Evolutionary conservation across 2,797 vertebrate genomes (phyloP).

Genomic region (Melopsittacus undulatus): DNA sequence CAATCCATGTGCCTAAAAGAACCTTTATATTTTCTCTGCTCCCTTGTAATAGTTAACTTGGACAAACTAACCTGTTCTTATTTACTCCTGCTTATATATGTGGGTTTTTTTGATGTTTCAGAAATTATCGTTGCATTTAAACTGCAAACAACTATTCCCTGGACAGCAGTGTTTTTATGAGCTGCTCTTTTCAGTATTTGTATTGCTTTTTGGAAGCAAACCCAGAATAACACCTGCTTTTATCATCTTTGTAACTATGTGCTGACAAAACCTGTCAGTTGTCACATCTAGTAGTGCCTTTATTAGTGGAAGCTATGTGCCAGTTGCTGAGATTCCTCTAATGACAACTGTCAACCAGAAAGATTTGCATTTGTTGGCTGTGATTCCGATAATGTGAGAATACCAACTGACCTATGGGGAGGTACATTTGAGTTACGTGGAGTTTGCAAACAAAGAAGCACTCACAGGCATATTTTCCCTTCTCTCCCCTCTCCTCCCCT

Average conservation of each 20-base stretch:
- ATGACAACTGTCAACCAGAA: background rate
- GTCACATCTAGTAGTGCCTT: background rate
- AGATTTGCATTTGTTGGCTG: background rate
- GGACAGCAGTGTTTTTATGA: background rate
- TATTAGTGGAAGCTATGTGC: slow-evolving; percentile 1
- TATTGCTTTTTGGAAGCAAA: background rate
- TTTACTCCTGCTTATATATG: background rate
- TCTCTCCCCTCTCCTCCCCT: accelerated
- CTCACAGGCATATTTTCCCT: background rate
- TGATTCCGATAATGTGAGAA: background rate
- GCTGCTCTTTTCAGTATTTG: background rate
- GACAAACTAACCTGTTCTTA: background rate
- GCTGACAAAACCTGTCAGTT: slow-evolving; percentile 27
- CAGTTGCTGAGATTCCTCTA: background rate
- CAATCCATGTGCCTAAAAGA: background rate
- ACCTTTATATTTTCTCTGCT: background rate
- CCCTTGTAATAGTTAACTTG: background rate
- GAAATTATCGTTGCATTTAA: background rate
- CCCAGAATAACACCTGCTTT: background rate
- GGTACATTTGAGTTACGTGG: background rate
- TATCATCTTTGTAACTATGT: background rate
- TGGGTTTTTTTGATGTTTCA: background rate
- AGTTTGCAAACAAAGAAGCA: background rate
- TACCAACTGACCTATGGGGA: background rate
- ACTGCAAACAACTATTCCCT: background rate